Percentiles rank a stretch among this genome's conserved stretches.
phyloP scores from a whole-genome alignment of 2,113 vertebrate species.

The Puntigrus tetrazona region DNA sequence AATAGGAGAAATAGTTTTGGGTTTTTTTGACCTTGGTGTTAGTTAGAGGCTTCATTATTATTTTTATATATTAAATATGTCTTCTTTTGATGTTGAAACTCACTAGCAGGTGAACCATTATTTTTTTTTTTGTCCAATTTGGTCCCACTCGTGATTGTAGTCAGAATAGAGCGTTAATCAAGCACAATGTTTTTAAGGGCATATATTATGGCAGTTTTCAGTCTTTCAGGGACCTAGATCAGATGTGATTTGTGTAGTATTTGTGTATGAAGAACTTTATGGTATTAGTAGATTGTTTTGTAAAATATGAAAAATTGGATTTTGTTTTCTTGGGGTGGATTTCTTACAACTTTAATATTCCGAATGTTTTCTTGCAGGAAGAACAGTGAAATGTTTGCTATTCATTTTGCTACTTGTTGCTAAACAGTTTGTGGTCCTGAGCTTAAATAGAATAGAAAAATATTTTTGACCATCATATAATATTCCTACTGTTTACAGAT shows the following conservation, averaged over 20 bases:
- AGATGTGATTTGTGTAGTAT: neutral
- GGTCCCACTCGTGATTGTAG: neutral
- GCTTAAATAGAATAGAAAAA: neutral
- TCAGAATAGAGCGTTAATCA: conserved; percentile 8
- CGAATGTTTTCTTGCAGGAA: neutral
- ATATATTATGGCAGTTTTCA: neutral
- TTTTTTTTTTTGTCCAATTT: neutral
- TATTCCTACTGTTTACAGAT: neutral
- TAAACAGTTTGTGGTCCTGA: neutral
- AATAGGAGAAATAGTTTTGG: conserved; percentile 31
- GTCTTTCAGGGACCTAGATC: conserved; percentile 20
- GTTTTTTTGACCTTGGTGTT: neutral
- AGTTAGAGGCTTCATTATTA: neutral
- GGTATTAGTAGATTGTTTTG: neutral
- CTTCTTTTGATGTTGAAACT: neutral
- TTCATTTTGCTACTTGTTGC: neutral
- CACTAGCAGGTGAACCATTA: neutral
- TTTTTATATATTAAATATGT: neutral
- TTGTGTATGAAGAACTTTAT: neutral
- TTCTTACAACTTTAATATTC: neutral
- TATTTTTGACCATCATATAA: neutral
- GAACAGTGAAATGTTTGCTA: neutral
- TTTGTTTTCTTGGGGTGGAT: neutral
- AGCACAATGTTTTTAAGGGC: conserved; percentile 36
- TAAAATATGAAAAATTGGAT: neutral